Percentiles rank a stretch among this genome's conserved stretches.
These are phyloP conservation scores for Eretmochelys imbricata DNA, from an alignment of 2,113 vertebrate species.

Conservation along the genomic window DNA sequence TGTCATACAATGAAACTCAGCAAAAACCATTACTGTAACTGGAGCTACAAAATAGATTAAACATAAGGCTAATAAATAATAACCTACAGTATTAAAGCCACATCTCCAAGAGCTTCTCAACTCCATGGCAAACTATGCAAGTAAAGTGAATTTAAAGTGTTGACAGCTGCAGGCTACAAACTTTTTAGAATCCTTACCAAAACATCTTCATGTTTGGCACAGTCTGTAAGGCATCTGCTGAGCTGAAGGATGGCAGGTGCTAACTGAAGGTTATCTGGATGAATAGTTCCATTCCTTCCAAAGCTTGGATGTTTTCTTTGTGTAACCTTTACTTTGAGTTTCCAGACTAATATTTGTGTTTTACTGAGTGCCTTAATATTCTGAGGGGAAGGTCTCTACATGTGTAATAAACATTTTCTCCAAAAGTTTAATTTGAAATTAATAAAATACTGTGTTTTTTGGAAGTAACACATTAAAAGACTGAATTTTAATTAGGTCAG, in stretches of 20 bases:
- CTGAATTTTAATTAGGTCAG: background rate
- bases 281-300: background rate
- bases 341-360: background rate
- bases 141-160: background rate
- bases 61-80: background rate
- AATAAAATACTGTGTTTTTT: background rate
- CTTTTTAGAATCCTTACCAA: background rate
- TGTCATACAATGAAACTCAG: no score
- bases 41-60: no score
- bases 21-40: no score
- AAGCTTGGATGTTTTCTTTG: background rate
- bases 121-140: background rate
- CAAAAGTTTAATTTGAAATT: background rate
- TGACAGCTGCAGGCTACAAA: background rate
- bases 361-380: background rate
- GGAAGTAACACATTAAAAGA: background rate
- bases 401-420: background rate
- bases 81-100: background rate
- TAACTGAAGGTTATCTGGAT: background rate
- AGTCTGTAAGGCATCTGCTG: rapidly evolving
- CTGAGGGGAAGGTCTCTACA: background rate
- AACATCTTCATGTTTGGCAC: rapidly evolving
- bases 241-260: rapidly evolving
- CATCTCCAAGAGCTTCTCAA: background rate
- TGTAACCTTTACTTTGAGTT: background rate